Evolutionary conservation across 2,113 vertebrate genomes (phyloP).

Genomic region (Lagopus muta): DNA sequence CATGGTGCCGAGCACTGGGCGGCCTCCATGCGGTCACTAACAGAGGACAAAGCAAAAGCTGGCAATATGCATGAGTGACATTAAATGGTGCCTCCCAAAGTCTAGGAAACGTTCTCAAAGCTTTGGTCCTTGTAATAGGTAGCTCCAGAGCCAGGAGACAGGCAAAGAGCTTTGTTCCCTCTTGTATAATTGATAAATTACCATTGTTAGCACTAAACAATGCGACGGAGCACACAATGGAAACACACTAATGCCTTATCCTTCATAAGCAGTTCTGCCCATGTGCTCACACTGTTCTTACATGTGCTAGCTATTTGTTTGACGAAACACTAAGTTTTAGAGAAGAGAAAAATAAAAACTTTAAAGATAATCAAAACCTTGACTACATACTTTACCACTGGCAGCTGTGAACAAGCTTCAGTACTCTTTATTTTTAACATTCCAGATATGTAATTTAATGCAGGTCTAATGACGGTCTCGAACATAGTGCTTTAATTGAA

Average conservation of each 20-base stretch:
- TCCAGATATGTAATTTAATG: slow-evolving; percentile 84
- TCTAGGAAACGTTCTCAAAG: neutral
- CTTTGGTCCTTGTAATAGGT: neutral
- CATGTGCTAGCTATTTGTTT: slow-evolving; percentile 76
- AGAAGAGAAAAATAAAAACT: slow-evolving; percentile 79
- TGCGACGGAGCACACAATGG: slow-evolving; percentile 63
- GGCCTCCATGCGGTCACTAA: neutral
- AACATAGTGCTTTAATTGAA: slow-evolving; percentile 82
- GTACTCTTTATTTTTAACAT: slow-evolving; percentile 83
- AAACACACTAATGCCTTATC: slow-evolving; percentile 62
- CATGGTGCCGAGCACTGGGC: neutral
- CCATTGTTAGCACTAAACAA: slow-evolving; percentile 51
- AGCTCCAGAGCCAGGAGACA: slow-evolving; percentile 1
- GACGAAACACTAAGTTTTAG: slow-evolving; percentile 78
- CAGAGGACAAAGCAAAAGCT: neutral
- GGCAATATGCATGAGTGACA: accelerated
- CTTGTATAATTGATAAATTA: slow-evolving; percentile 59
- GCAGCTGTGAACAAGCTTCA: slow-evolving; percentile 77
- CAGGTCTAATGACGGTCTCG: slow-evolving; percentile 83
- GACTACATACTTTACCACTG: slow-evolving; percentile 74
- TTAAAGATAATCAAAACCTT: slow-evolving; percentile 81
- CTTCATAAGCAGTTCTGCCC: slow-evolving; percentile 64
- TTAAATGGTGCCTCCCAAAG: neutral
- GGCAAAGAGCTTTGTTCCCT: slow-evolving; percentile 15
- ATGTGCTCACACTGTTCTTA: slow-evolving; percentile 65